phyloP scores from a whole-genome alignment of 2,888 invertebrate genomes.

The Cybosia mesomella region DNA sequence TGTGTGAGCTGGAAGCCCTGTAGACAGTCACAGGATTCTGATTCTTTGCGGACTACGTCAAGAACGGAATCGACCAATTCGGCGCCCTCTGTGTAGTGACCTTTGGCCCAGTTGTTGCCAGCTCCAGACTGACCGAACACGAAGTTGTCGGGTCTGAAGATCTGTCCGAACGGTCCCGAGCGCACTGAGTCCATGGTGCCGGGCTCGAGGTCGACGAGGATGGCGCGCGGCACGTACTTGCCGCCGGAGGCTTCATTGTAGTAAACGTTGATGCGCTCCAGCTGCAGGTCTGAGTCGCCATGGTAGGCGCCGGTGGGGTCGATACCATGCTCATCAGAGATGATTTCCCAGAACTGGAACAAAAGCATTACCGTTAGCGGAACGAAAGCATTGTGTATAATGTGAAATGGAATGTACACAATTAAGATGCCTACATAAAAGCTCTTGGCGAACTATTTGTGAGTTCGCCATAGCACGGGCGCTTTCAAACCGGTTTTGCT shows the following conservation, averaged over 20 bases:
- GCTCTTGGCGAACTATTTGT: constrained; percentile 63
- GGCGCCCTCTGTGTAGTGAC: constrained; percentile 90
- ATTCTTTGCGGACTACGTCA: constrained; percentile 94
- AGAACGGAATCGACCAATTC: constrained; percentile 91
- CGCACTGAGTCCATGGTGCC: constrained; percentile 90
- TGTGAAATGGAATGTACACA: constrained; percentile 59
- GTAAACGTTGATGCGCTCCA: constrained; percentile 98
- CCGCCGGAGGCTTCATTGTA: constrained; percentile 95
- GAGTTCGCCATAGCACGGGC: constrained; percentile 59
- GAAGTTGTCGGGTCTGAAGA: constrained; percentile 92
- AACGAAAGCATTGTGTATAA: constrained; percentile 48
- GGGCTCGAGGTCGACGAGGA: constrained; percentile 80
- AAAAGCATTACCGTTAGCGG: constrained; percentile 91
- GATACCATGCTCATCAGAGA: constrained; percentile 98
- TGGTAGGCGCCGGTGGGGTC: constrained; percentile 96
- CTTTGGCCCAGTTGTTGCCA: constrained; percentile 89
- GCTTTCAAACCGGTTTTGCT: constrained; percentile 78
- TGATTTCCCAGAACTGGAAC: constrained; percentile 94
- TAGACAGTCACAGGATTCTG: constrained; percentile 96
- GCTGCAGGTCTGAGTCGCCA: constrained; percentile 95
- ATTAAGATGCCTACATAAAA: constrained; percentile 76
- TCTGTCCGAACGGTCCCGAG: constrained; percentile 90
- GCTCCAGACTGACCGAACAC: constrained; percentile 89
- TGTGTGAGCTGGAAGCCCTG: constrained; percentile 96
- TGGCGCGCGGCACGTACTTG: constrained; percentile 81